These are phyloP conservation scores for Ommatoiulus sabulosus DNA, from an alignment of 2,888 invertebrate genomes.

Conservation along the genomic window DNA sequence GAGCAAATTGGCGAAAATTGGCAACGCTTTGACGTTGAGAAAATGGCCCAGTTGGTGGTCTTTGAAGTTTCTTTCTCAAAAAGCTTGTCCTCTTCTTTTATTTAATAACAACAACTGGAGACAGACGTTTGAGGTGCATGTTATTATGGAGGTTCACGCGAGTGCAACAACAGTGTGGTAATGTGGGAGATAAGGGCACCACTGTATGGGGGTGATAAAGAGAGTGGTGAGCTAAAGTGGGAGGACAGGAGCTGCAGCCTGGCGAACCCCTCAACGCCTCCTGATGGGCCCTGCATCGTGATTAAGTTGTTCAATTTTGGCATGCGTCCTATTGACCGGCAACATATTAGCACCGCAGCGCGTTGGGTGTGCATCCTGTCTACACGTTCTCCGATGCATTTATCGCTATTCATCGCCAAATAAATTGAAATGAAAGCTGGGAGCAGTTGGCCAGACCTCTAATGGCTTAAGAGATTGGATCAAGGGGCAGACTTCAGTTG, in stretches of 20 bases:
- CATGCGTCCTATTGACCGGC: conserved; percentile 24
- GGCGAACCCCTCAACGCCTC: not conserved
- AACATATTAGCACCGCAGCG: conserved; percentile 15
- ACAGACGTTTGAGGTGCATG: conserved; percentile 47
- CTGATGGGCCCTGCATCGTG: conserved; percentile 23
- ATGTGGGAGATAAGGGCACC: conserved; percentile 30
- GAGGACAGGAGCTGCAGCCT: not conserved
- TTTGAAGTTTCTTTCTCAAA: conserved; percentile 46
- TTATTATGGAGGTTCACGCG: conserved; percentile 32
- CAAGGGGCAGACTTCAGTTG: not conserved
- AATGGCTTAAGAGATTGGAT: not conserved
- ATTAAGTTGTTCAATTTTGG: conserved; percentile 43
- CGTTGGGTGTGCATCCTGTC: conserved; percentile 36
- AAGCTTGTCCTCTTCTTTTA: conserved; percentile 52
- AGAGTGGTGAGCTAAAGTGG: not conserved
- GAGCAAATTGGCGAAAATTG: conserved; percentile 56
- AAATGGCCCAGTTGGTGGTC: conserved; percentile 57
- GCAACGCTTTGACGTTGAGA: conserved; percentile 56
- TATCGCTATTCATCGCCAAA: conserved; percentile 5
- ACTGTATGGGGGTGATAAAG: not conserved
- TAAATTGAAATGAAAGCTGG: conserved; percentile 30
- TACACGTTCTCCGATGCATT: conserved; percentile 29
- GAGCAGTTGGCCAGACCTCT: not conserved
- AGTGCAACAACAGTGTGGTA: conserved; percentile 18
- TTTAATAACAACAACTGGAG: conserved; percentile 52